Base-by-base conservation (phyloP, 2,797 vertebrate genomes). In the Lepidocolaptes lacrymiger region DNA sequence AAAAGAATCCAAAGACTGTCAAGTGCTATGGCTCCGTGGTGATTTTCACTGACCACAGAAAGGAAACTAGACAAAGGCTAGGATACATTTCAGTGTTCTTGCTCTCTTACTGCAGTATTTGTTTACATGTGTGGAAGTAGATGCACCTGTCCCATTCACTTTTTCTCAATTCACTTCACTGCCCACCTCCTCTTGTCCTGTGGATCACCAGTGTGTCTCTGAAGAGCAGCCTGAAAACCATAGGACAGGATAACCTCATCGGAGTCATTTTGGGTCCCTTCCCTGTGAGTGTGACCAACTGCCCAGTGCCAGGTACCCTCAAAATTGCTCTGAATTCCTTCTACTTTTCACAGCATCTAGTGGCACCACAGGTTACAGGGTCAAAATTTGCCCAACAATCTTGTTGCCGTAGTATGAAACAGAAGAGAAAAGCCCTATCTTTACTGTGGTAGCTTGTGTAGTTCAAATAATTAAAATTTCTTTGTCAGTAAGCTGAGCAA, bases 21-120 rank as follows among this genome's bases (percentile, higher is more conserved):
- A 44, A 3, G 10, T 8, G 10, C 64, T 63, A 4, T 44, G 21
- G 17, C 67, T 90, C 61, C 0, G 0, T 56, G 36, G 8, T 72
- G 54, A 58, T 90, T 91, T 94, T 75, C 46, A 22, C 30, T 56
- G 58, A n/a, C 17, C 71, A 56, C 1, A 17, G 24, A 37, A 90
- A 22, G 14, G 41, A 91, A 89, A 55, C 27, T 48, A 54, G 41
- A n/a, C 10, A 72, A 88, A 84, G 34, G 34, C 36, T 27, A 62
- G 34, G 22, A 36, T 46, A n/a, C 19, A 26, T 64, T 55, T 67
- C 34, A 49, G 17, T 78, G 22, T 39, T 84, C 39, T 67, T 58
- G 7, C 41, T 86, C n/a, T 24, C 51, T 78, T 28, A 7, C 24
- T 5, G 0, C n/a, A 44, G 3, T 14, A 34, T 85, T 61, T 77